Evolutionary conservation across 2,797 vertebrate genomes (phyloP).

Genomic region (Sparidentex hasta): DNA sequence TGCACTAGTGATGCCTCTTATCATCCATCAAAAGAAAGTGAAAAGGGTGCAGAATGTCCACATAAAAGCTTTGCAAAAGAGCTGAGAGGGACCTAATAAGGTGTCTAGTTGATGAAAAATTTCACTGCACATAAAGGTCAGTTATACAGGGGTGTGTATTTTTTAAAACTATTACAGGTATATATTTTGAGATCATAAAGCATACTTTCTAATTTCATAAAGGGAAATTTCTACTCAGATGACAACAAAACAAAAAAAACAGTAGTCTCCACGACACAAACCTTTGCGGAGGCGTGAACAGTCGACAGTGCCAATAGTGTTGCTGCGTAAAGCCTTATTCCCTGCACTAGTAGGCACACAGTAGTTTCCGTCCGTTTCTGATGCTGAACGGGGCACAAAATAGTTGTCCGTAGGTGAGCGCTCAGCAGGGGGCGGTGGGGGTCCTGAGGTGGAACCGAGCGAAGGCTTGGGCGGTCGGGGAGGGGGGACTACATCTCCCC

Average conservation of each 20-base stretch:
- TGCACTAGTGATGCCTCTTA: not conserved
- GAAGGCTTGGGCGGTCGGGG: slow-evolving; percentile 96
- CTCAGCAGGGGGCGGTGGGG: slow-evolving; percentile 87
- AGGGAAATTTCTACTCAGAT: not conserved
- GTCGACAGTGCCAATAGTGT: slow-evolving; percentile 94
- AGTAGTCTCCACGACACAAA: slow-evolving; percentile 71
- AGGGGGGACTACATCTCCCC: slow-evolving; percentile 91
- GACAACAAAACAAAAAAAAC: not conserved
- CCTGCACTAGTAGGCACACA: slow-evolving; percentile 89
- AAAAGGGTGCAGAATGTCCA: slow-evolving; percentile 10
- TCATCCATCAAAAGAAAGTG: slow-evolving; percentile 32
- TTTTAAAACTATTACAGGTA: slow-evolving; percentile 1
- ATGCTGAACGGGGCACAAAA: slow-evolving; percentile 87
- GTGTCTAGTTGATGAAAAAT: slow-evolving; percentile 10
- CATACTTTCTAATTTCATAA: not conserved
- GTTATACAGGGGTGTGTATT: not conserved
- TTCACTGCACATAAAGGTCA: slow-evolving; percentile 18
- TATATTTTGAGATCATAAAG: not conserved
- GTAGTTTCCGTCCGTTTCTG: slow-evolving; percentile 94
- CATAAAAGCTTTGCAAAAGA: slow-evolving; percentile 14
- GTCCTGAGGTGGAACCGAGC: slow-evolving; percentile 88
- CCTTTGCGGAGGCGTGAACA: slow-evolving; percentile 93
- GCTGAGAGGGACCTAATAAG: not conserved
- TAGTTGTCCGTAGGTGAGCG: slow-evolving; percentile 94
- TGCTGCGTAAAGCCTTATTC: slow-evolving; percentile 90